A percentile compares a stretch with the other conserved stretches of the same genome.
These are phyloP conservation scores for Gallinago paraguaiae DNA, from an alignment of 2,113 vertebrate genomes.

Conservation along the genomic window DNA sequence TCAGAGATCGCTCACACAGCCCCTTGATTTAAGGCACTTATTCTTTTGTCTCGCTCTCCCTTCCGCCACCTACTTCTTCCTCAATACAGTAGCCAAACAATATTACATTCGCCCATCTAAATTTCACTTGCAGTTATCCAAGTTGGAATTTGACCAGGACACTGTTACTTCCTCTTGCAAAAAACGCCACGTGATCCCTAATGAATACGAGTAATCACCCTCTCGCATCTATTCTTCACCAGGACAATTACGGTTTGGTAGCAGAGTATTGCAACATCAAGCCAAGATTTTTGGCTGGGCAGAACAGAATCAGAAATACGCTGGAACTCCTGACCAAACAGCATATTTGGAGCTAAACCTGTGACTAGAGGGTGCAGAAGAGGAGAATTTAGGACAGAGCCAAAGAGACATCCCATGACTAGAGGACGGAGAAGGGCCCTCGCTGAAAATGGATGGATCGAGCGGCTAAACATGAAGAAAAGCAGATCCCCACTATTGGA, in stretches of 20 bases:
- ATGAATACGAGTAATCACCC: not conserved
- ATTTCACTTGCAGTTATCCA: not conserved
- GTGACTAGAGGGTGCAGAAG: not conserved
- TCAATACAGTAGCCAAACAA: not conserved
- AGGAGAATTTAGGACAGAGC: not conserved
- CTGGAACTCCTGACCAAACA: not conserved
- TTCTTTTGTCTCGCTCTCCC: not conserved
- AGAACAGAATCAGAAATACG: not conserved
- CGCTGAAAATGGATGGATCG: not conserved
- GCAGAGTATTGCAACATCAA: not conserved
- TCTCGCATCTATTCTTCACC: not conserved
- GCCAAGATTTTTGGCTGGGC: not conserved
- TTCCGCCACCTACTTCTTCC: not conserved
- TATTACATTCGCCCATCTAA: not conserved
- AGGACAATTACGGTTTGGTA: not conserved
- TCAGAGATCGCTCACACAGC: not conserved
- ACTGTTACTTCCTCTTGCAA: conserved; percentile 12
- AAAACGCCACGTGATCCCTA: not conserved
- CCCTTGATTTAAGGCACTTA: not conserved
- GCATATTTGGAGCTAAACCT: not conserved
- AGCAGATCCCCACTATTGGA: fast-evolving
- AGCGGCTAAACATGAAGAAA: not conserved
- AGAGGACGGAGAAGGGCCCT: not conserved
- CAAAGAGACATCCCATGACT: not conserved
- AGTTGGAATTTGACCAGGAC: conserved; percentile 38